Base-by-base conservation (phyloP, 2,797 vertebrate genomes). In the Macroramphosus scolopax region DNA sequence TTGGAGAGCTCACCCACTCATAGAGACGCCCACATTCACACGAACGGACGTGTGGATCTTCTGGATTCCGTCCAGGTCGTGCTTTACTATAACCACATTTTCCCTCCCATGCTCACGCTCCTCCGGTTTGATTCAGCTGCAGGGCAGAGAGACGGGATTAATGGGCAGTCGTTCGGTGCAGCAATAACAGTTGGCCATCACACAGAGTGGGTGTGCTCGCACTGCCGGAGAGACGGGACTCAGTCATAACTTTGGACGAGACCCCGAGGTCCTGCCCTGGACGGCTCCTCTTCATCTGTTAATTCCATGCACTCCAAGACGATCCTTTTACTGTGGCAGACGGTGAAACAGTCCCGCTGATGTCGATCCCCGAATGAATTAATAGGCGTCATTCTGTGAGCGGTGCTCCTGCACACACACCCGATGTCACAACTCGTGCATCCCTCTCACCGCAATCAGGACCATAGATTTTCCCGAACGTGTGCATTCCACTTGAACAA, bases 101-200 rank as follows among this genome's bases (percentile, higher is more conserved):
- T 31, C 42, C 49, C 53, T 60, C 30, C 49, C 8, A 20, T 24
- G 32, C n/a, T n/a, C n/a, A 48, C 1, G 8, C 38, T 48, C 58
- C 71, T 70, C 63, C 33, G 47, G 50, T 66, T 53, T 57, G 57
- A 73, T 56, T 73, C 43, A 61, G 56, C 63, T 51, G 44, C 47
- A 20, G 37, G 66, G 37, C 38, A 37, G n/a, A n/a, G 15, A 64
- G 51, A 60, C 59, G 58, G 56, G 58, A 77, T 76, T 78, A 72
- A 78, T 73, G 63, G 55, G 15, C 8, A n/a, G 49, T 62, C 74
- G 66, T 72, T 77, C 50, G 62, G 57, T 38, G 41, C 48, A 64
- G 64, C 61, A 65, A 62, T 64, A 81, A 73, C 72, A 79, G 60
- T 76, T 74, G 70, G 67, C 62, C 18, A 63, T 59, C 64, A 62